phyloP scores from a whole-genome alignment of 2,888 invertebrate species.

The Syrista parreyssii region DNA sequence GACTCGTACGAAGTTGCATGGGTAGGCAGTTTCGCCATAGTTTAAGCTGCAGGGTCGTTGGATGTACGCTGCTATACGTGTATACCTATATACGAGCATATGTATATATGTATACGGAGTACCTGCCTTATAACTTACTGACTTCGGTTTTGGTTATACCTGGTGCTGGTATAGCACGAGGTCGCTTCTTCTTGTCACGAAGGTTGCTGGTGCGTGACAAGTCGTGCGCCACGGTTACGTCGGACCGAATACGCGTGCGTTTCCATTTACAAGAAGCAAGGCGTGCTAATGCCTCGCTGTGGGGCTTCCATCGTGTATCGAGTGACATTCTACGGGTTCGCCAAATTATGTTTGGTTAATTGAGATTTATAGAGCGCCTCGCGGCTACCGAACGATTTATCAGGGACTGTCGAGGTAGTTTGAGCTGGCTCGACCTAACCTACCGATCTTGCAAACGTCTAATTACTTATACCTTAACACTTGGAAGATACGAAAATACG shows the following conservation, averaged over 20 bases:
- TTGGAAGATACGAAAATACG: neutral
- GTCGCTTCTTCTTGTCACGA: neutral
- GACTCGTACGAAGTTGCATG: neutral
- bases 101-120: neutral
- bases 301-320: constrained; percentile 56
- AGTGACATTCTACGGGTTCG: constrained; percentile 53
- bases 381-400: neutral
- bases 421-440: neutral
- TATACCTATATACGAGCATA: too few species aligned
- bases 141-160: neutral
- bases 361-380: constrained; percentile 33
- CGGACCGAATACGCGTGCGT: neutral
- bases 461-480: neutral
- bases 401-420: neutral
- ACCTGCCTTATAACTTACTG: neutral
- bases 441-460: neutral
- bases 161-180: neutral
- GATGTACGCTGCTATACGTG: neutral
- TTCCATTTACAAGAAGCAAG: constrained; percentile 3
- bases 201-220: neutral
- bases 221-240: neutral
- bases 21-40: neutral
- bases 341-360: constrained; percentile 52
- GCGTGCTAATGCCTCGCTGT: constrained; percentile 41
- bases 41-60: neutral